phyloP scores from a whole-genome alignment of 2,113 vertebrate genomes.

The Amblyopsis rosae region DNA sequence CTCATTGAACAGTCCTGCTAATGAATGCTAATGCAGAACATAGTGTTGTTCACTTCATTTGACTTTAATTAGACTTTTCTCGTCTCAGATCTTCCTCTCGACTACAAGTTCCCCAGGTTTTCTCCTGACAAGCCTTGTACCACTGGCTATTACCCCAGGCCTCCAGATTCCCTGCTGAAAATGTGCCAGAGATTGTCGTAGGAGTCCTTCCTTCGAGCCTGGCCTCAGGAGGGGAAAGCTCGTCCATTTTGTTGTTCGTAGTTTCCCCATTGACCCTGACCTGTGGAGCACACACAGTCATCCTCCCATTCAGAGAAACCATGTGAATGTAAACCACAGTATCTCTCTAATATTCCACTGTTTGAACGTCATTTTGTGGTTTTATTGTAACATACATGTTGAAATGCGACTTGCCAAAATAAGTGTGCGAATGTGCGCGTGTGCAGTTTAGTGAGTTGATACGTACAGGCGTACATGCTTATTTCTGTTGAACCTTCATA shows the following conservation, averaged over 20 bases:
- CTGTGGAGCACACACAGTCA: neutral
- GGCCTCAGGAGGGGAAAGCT: constrained; percentile 63
- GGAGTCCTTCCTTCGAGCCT: constrained; percentile 42
- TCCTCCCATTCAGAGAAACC: constrained; percentile 51
- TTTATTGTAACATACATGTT: constrained; percentile 56
- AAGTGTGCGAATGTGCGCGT: constrained; percentile 36
- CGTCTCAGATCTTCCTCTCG: constrained; percentile 87
- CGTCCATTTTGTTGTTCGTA: constrained; percentile 56
- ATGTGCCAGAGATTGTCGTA: constrained; percentile 65
- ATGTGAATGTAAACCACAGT: constrained; percentile 73
- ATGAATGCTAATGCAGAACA: neutral
- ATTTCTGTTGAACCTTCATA: constrained; percentile 18
- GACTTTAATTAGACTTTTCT: constrained; percentile 43
- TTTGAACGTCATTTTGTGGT: constrained; percentile 60
- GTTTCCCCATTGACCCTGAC: constrained; percentile 21
- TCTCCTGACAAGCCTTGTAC: constrained; percentile 84
- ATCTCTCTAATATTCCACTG: constrained; percentile 53
- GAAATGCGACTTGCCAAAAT: constrained; percentile 45
- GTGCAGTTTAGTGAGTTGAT: neutral
- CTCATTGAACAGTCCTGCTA: neutral
- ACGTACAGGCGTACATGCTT: constrained; percentile 18
- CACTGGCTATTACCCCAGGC: constrained; percentile 89
- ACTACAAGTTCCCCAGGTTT: constrained; percentile 91
- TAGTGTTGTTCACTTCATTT: constrained; percentile 3
- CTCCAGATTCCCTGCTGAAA: constrained; percentile 83